Evolutionary conservation across 2,113 vertebrate species (phyloP).

Genomic region (Eolophus roseicapilla): DNA sequence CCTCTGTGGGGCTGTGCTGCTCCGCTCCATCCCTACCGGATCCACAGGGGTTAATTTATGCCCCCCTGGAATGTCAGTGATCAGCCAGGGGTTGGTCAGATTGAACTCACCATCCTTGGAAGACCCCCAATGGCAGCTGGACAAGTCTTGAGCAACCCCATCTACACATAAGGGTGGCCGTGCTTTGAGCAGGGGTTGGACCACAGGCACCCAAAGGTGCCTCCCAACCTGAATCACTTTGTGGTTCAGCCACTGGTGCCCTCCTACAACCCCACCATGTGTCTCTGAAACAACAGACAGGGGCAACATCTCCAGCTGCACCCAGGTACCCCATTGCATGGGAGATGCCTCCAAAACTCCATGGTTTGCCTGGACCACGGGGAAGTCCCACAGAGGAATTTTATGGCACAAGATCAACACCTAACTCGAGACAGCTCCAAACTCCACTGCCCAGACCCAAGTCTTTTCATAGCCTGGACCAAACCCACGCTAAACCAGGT

Average conservation of each 20-base stretch:
- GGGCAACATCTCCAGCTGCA: neutral
- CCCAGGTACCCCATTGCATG: neutral
- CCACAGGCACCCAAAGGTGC: neutral
- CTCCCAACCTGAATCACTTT: neutral
- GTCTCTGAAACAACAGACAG: rapidly evolving
- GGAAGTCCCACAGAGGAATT: neutral
- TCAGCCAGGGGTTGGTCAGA: neutral
- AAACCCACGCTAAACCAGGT: neutral
- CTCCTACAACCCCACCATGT: neutral
- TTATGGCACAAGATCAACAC: neutral
- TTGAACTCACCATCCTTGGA: neutral
- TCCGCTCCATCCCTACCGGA: neutral
- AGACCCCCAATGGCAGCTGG: neutral
- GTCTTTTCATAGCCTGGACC: neutral
- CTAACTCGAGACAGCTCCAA: neutral
- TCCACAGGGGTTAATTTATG: neutral
- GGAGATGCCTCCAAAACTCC: neutral
- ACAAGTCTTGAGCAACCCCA: neutral
- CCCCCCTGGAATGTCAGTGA: neutral
- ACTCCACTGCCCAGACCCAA: rapidly evolving
- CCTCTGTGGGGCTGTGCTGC: neutral
- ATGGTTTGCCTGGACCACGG: rapidly evolving
- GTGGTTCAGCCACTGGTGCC: rapidly evolving
- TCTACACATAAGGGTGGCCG: rapidly evolving
- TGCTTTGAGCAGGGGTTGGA: neutral